A percentile compares a stretch with the other conserved stretches of the same genome.
These are phyloP conservation scores for Leptocoma aspasia DNA, from an alignment of 2,113 vertebrate genomes.

Conservation along the genomic window DNA sequence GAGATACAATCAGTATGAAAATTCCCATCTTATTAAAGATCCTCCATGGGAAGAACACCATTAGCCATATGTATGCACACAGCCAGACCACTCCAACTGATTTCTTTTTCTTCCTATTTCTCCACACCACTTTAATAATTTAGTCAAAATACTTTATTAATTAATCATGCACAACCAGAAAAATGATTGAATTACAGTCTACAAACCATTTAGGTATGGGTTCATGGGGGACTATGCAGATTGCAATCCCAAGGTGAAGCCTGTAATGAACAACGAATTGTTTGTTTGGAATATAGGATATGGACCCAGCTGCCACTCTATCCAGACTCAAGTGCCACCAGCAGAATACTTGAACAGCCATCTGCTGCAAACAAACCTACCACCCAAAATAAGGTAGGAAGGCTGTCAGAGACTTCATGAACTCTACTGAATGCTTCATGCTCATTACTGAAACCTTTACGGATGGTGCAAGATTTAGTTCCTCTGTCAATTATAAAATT, in stretches of 20 bases:
- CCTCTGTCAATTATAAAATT: background rate
- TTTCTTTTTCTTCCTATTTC: background rate
- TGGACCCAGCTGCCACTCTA: background rate
- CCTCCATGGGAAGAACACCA: background rate
- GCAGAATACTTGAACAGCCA: background rate
- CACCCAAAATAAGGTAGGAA: background rate
- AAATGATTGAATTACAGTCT: background rate
- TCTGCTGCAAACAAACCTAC: background rate
- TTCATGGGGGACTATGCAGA: background rate
- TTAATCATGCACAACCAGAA: background rate
- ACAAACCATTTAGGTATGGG: background rate
- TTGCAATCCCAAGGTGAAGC: background rate
- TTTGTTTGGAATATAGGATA: background rate
- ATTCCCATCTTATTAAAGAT: background rate
- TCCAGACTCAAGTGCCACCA: background rate
- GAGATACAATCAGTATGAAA: background rate
- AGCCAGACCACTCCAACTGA: background rate
- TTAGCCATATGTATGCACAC: background rate
- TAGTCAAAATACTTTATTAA: constrained; percentile 21
- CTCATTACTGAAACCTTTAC: background rate
- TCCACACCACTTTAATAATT: background rate
- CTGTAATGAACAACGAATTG: background rate
- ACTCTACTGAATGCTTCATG: background rate
- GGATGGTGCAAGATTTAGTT: background rate
- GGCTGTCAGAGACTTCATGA: background rate